phyloP scores from a whole-genome alignment of 2,888 invertebrate species.

The Rhabditophanes sp. region DNA sequence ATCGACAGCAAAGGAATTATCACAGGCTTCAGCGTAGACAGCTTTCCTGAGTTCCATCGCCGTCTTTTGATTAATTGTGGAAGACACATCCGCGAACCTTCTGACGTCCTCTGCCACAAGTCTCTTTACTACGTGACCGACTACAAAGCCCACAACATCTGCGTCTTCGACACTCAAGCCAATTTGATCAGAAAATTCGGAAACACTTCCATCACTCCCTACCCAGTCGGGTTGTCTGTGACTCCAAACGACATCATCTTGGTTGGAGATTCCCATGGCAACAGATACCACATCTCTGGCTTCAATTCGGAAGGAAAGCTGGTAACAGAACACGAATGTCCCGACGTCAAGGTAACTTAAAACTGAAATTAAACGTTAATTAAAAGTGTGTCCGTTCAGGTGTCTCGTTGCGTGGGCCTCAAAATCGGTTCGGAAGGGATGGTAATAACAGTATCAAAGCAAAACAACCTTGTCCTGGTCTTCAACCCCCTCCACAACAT shows the following conservation, averaged over 20 bases:
- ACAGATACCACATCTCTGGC: constrained; percentile 25
- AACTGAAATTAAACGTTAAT: background rate
- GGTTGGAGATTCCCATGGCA: constrained; percentile 35
- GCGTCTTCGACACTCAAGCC: constrained; percentile 29
- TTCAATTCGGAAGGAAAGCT: constrained; percentile 22
- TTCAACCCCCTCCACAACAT: constrained; percentile 22
- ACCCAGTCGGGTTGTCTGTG: constrained; percentile 35
- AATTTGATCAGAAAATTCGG: constrained; percentile 31
- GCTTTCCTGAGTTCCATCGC: constrained; percentile 8
- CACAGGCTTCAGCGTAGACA: constrained; percentile 12
- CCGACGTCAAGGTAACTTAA: constrained; percentile 22
- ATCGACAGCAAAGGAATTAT: constrained; percentile 26
- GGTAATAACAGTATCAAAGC: constrained; percentile 32
- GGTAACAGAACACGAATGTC: constrained; percentile 28
- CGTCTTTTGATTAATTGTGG: constrained; percentile 7
- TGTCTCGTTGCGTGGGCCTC: constrained; percentile 34
- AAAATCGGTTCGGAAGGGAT: constrained; percentile 26
- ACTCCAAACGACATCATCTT: constrained; percentile 26
- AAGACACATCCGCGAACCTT: constrained; percentile 16
- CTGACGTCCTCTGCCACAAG: constrained; percentile 31
- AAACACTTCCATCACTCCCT: constrained; percentile 31
- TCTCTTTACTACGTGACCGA: constrained; percentile 30
- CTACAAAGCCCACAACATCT: constrained; percentile 33
- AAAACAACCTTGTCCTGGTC: constrained; percentile 32
- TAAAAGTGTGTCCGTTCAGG: constrained; percentile 13